Base-by-base conservation (phyloP, 1,140 invertebrate genomes). In the Magallana gigas region DNA sequence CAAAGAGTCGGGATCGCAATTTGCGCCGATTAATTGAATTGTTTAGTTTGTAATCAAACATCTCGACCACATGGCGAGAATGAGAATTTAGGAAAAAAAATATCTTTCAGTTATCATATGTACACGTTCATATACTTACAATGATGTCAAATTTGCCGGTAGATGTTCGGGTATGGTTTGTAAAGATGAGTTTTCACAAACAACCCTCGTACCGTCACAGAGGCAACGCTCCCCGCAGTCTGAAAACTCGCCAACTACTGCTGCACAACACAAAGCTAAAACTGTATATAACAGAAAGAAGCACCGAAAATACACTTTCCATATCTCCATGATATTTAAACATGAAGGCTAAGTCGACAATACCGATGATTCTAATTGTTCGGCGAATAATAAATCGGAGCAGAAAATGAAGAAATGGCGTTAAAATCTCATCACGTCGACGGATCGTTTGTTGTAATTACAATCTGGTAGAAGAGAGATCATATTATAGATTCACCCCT, bases 401-500 rank as follows among this genome's bases (percentile, higher is more conserved):
- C 11, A 64, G 60, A 64, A 64, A 48, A n/a, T 64, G 14, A 18
- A n/a, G 1, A n/a, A 64, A 48, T 48, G 36, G 36, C 23, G 68
- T 76, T 76, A 76, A 29, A 76, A 76, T 76, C 68, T 76, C 68
- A 23, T 76, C 68, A 8, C 18, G 14, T 29, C 1, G 68, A 36
- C 36, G 23, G 36, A 76, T 76, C 68, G 36, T 29, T 29, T 29
- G 11, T 12, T 3, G 68, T 36, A 23, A 76, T 76, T 76, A 76
- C 68, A 71, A 48, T 36, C 64, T 23, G 23, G 18, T 76, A 9
- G 23, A 48, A 48, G 23, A 23, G 68, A 71, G 60, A 76, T 36
- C 68, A 29, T 76, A 48, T 48, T 48, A 48, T 76, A 36, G 23
- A 76, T 76, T 76, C 68, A 76, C 68, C 68, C 68, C 23, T 23